phyloP scores from a whole-genome alignment of 2,113 vertebrate species.

The Onychostoma macrolepis region DNA sequence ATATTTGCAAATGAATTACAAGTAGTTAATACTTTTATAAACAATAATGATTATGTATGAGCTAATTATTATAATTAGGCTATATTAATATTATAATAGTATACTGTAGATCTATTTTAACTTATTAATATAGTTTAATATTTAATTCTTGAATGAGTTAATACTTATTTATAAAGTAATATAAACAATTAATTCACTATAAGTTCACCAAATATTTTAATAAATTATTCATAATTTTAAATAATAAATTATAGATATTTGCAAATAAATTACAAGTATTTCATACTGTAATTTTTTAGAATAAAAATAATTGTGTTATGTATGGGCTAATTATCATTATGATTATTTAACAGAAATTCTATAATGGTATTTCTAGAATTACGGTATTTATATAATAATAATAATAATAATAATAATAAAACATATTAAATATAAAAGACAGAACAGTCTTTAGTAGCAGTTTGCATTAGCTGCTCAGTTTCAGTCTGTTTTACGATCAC shows the following conservation, averaged over 20 bases:
- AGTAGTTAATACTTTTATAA: neutral
- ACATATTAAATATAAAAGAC: neutral
- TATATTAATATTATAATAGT: neutral
- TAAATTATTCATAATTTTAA: neutral
- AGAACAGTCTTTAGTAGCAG: neutral
- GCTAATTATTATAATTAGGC: neutral
- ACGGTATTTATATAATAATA: no score
- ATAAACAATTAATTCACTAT: neutral
- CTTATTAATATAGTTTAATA: neutral
- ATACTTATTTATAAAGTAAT: neutral
- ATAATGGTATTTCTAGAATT: neutral
- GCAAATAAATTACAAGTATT: neutral
- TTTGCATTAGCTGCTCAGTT: neutral
- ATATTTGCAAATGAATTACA: neutral
- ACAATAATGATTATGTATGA: neutral
- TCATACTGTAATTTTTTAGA: no score
- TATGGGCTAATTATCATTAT: neutral
- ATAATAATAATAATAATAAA: neutral
- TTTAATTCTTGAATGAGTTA: neutral
- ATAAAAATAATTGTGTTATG: neutral
- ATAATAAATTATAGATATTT: neutral
- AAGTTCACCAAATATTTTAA: neutral
- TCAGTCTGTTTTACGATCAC: neutral
- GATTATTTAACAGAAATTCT: neutral
- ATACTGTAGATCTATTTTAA: no score